Base-by-base conservation (phyloP, 1,140 invertebrate species). In the Venturia canescens region DNA sequence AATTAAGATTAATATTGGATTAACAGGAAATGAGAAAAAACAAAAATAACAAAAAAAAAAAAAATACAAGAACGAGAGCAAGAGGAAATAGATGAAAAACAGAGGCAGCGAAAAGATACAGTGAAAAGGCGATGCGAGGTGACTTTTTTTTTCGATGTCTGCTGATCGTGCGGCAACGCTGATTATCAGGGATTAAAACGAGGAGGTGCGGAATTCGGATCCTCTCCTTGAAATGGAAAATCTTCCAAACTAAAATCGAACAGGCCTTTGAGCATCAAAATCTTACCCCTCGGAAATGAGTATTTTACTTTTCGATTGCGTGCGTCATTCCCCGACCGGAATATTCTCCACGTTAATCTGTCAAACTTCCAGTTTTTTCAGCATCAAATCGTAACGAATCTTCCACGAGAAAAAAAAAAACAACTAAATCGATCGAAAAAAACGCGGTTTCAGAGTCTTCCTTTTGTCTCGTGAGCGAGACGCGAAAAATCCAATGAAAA, bases 81-180 rank as follows among this genome's bases (percentile, higher is more conserved):
- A 31, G 50, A 66, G 76, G 63, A 79, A 48, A 31, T 69, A 69
- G 66, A 31, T 69, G 48, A 70, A 69, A 80, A 69, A 57, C 38
- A 29, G 70, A 29, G 70, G 53, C 69, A 76, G 23, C 34, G 76
- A 50, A 83, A 29, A 83, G 38, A 44, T 63, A 83, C 29, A 34
- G 63, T 26, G 53, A 48, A 21, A 34, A 69, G 50, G 69, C 29
- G 18, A 89, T 88, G 89, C 88, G 89, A 89, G 87, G 90, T 87
- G 88, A 90, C 89, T 87, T 90, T 91, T 88, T n/a, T 88, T 89
- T 88, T 90, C 87, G 88, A 84, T 91, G 87, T 90, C 84, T 89
- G 87, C 88, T 90, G 88, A 87, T 90, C 86, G 87, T 89, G 84
- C 82, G 79, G 75, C 21, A 44, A 57, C 84, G 87, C 60, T 84